Percentiles rank a stretch among this genome's conserved stretches.
Evolutionary conservation across 2,797 vertebrate species (phyloP).

Genomic region (Cossypha dichroa): DNA sequence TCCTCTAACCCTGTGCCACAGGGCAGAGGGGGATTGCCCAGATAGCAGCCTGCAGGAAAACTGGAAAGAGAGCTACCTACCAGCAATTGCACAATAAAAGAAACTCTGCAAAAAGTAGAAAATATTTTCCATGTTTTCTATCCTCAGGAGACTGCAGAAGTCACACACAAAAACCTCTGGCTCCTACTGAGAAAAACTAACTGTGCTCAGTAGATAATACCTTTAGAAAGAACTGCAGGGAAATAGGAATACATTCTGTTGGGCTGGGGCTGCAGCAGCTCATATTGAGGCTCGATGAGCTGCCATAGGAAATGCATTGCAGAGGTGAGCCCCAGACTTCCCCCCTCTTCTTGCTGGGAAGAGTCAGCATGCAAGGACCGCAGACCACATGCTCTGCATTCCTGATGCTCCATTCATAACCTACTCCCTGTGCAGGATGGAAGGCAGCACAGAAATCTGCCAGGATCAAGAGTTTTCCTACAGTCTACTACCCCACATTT

Average conservation of each 20-base stretch:
- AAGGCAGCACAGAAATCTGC: neutral
- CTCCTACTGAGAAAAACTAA: neutral
- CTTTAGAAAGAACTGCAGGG: neutral
- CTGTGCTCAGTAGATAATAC: neutral
- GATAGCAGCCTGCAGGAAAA: neutral
- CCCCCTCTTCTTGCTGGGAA: neutral
- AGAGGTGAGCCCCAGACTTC: neutral
- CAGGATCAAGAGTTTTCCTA: neutral
- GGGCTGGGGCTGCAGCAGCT: neutral
- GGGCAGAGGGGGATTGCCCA: neutral
- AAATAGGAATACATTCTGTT: neutral
- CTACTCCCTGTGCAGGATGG: neutral
- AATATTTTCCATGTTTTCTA: neutral
- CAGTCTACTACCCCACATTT: neutral
- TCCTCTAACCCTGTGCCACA: neutral
- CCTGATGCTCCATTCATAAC: neutral
- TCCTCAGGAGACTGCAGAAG: neutral
- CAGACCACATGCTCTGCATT: neutral
- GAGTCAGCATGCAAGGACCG: accelerated
- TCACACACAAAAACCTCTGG: neutral
- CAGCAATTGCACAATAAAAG: accelerated
- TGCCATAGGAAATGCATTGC: neutral
- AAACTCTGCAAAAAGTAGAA: neutral
- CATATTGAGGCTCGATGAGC: neutral
- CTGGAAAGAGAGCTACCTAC: neutral